Percentiles rank a stretch among this genome's conserved stretches.
These are phyloP conservation scores for Orchesellides sinensis DNA, from an alignment of 2,888 invertebrate genomes.

Conservation along the genomic window DNA sequence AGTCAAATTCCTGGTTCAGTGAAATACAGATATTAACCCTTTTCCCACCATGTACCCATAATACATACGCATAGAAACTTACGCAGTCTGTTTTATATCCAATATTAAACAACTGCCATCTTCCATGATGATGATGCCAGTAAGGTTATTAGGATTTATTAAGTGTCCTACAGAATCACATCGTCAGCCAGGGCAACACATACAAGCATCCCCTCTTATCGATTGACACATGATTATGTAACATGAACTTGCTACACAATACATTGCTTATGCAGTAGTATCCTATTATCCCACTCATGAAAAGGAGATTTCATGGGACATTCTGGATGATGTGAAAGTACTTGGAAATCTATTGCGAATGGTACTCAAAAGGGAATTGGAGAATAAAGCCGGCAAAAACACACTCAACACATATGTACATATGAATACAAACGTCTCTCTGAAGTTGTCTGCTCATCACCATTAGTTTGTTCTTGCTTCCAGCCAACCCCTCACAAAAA, in stretches of 20 bases:
- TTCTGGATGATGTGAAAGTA: too few species aligned
- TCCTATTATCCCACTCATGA: too few species aligned
- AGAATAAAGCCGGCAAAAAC: too few species aligned
- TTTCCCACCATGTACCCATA: not conserved
- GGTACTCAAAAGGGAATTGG: too few species aligned
- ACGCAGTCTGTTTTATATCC: too few species aligned
- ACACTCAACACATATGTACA: not conserved
- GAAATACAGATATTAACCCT: not conserved
- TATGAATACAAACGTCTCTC: not conserved
- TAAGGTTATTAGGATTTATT: constrained; percentile 74
- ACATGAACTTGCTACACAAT: too few species aligned
- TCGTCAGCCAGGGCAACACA: constrained; percentile 44
- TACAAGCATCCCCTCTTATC: not conserved
- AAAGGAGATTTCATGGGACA: too few species aligned
- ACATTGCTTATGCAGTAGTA: not conserved
- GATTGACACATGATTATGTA: constrained; percentile 40
- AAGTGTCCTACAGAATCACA: constrained; percentile 65
- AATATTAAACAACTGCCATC: constrained; percentile 42
- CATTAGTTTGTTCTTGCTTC: not conserved
- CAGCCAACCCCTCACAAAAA: too few species aligned
- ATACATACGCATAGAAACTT: too few species aligned
- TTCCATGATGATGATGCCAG: constrained; percentile 47
- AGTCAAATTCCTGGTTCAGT: not conserved
- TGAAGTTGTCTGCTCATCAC: not conserved
- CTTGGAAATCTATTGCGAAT: too few species aligned